Base-by-base conservation (phyloP, 2,888 invertebrate species). In the Unio pictorum region DNA sequence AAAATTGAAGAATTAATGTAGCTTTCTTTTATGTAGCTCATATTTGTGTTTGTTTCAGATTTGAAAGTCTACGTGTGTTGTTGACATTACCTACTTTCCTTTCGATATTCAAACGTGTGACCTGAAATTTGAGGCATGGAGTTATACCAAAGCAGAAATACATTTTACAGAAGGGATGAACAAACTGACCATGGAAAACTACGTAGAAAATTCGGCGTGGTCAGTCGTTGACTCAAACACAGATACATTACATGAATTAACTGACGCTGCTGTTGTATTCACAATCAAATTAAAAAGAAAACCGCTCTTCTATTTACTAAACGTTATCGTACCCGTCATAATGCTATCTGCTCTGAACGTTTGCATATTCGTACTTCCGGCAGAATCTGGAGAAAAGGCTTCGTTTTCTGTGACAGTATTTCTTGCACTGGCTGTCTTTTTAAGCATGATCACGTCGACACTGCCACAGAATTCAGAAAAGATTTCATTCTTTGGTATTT, bases 251-350 rank as follows among this genome's bases (percentile, higher is more conserved):
- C 56, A 59, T n/a, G 66, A 71, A 26, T 55, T 64, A 0, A 54
- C 11, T 17, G 72, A 73, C n/a, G 59, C 67, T 20, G 55, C 69
- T 26, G 66, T 79, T 23, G 67, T 56, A 17, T 79, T 72, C 54
- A 55, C 60, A 15, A 18, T 79, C 17, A 70, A 61, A 34, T 59
- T 75, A 7, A 66, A 68, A 58, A 64, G 78, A 5, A 79, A 79
- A 66, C 74, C 78, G n/a, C 68, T 72, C 18, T 76, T 69, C 66
- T 63, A 66, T 8, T 61, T 78, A 18, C 55, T 73, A 11, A 66
- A 72, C 18, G 68, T 76, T 20, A 66, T 79, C 3, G 57, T 79
- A 17, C 78, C 78, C 5, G 73, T 79, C 4, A 70, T 76, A 15
- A 60, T 76, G 61, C 60, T 79, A 20, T 68, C 73, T 0, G 55